Base-by-base conservation (phyloP, 2,113 vertebrate species). In the Choloepus hoffmanni region DNA sequence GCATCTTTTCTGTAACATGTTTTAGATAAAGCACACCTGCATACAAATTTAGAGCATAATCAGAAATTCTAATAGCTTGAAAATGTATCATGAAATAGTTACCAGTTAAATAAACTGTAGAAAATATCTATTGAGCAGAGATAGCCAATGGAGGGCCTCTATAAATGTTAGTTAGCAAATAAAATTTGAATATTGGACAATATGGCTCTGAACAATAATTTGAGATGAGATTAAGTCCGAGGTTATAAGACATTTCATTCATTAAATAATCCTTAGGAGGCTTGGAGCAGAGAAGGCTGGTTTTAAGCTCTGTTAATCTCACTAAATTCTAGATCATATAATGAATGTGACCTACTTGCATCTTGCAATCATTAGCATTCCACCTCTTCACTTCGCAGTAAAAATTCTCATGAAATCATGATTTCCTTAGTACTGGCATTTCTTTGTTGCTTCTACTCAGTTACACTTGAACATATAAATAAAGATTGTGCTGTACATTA, bases 111-210 rank as follows among this genome's bases (percentile, higher is more conserved):
- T 84, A 92, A 81, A 90, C 55, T 74, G 23, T 28, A 67, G 4
- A 73, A n/a, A 77, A 50, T 53, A 67, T 85, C 40, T 85, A 83
- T 58, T n/a, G 9, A 23, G 3, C 8, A 28, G 19, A 85, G 85
- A 53, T 26, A 18, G 21, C 78, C 19, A 50, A 6, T 12, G 79
- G 10, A 70, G 0, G 55, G 0, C 50, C 5, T 21, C 92, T 76
- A 21, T 63, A 78, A 40, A 74, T 84, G 0, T 78, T 83, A 43
- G 45, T 82, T 93, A 70, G n/a, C 79, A 94, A 85, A 65, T 93
- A 70, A 79, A 26, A 48, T 36, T 70, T 19, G 68, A 16, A 79
- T 33, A 30, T 40, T 70, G n/a, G 92, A 33, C 14, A 91, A 24
- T 67, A 43, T 76, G 40, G 0, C 4, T 93, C 24, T n/a, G 24